phyloP scores from a whole-genome alignment of 2,113 vertebrate genomes.

The Myotis lucifugus region DNA sequence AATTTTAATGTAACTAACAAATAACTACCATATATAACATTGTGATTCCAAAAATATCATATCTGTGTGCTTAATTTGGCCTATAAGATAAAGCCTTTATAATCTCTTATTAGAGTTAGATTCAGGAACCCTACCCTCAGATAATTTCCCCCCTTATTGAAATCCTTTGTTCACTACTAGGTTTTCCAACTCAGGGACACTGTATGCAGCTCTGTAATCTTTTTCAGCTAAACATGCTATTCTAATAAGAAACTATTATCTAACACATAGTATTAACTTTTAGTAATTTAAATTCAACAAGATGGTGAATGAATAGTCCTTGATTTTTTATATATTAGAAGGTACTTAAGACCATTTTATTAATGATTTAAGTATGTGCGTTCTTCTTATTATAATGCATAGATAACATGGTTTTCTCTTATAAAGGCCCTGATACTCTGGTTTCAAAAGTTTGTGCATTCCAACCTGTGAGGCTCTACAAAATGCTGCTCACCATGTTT shows the following conservation, averaged over 20 bases:
- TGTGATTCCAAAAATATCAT: not conserved
- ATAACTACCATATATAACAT: not conserved
- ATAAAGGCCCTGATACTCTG: not conserved
- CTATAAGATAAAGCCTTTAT: not conserved
- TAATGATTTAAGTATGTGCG: not conserved
- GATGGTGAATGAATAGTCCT: not conserved
- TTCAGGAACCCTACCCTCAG: not conserved
- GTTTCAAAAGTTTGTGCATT: not conserved
- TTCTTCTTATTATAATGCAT: not conserved
- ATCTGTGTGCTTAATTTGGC: not conserved
- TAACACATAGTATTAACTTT: not conserved
- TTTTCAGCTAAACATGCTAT: not conserved
- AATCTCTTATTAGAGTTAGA: not conserved
- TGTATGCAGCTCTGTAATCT: not conserved
- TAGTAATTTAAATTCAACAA: not conserved
- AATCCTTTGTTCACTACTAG: not conserved
- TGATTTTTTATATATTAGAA: not conserved
- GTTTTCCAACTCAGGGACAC: not conserved
- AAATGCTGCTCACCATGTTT: not conserved
- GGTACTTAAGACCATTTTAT: not conserved
- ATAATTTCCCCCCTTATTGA: not conserved
- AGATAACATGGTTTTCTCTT: not conserved
- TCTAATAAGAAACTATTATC: not conserved
- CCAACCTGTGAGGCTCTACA: not conserved
- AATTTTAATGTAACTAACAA: not conserved